Evolutionary conservation across 2,888 invertebrate species (phyloP).

Genomic region (Pseudanteris insignis): DNA sequence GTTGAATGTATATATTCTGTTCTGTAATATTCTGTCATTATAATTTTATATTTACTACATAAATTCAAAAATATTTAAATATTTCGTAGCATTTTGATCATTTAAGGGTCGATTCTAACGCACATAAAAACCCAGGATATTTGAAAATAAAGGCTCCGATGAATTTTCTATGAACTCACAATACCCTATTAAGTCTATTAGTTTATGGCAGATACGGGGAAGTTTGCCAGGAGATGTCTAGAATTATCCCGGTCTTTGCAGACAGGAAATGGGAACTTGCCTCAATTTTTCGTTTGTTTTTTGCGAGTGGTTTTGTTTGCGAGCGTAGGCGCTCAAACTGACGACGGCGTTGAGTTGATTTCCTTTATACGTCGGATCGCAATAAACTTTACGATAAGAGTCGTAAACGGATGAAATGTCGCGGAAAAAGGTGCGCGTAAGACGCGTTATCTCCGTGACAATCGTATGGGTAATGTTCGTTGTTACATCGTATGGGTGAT

Average conservation of each 20-base stretch:
- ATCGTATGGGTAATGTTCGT: slow-evolving; percentile 21
- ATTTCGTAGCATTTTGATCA: too few relatives aligned
- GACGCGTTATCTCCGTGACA: slow-evolving; percentile 30
- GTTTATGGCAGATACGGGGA: slow-evolving; percentile 20
- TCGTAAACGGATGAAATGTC: slow-evolving; percentile 34
- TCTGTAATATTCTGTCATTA: too few relatives aligned
- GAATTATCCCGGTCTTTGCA: slow-evolving; percentile 33
- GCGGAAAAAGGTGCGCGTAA: slow-evolving; percentile 26
- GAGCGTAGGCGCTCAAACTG: slow-evolving; percentile 17
- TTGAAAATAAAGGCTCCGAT: slow-evolving; percentile 21
- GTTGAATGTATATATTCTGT: too few relatives aligned
- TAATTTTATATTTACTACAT: too few relatives aligned
- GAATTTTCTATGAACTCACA: slow-evolving; percentile 27
- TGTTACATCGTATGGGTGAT: slow-evolving; percentile 18
- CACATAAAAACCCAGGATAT: background rate
- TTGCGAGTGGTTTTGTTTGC: slow-evolving; percentile 11
- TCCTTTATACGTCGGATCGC: slow-evolving; percentile 27
- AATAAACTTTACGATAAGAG: slow-evolving; percentile 35
- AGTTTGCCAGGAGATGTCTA: slow-evolving; percentile 14
- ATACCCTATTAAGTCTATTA: slow-evolving; percentile 35
- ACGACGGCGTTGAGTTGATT: slow-evolving; percentile 26
- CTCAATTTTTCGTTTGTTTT: too few relatives aligned
- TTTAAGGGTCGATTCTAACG: slow-evolving; percentile 1
- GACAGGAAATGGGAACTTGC: slow-evolving; percentile 13
- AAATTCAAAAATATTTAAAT: too few relatives aligned